Evolutionary conservation across 2,888 invertebrate species (phyloP), one percentile per base, ranked within the genome.

Genomic region (Atrina japonica): DNA sequence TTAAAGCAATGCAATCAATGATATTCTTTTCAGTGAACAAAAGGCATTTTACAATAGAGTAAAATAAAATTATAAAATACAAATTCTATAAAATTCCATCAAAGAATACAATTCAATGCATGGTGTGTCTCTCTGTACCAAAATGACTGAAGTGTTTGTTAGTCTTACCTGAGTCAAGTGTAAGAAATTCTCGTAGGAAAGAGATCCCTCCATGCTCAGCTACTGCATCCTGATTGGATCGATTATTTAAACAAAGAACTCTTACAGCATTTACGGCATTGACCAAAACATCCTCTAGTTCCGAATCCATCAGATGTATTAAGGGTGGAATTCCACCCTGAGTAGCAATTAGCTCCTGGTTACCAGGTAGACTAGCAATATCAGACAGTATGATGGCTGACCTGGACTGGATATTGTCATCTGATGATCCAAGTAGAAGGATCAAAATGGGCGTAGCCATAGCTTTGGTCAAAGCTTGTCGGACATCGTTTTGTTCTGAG

Each of bases 251-350:
- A 81, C 90, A 90, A 50, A 91, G 69, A 16, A 90, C 88, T 25
- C 89, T 78, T n/a, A 90, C 78, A 3, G 90, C 89, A 72, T 90
- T 90, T 30, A 90, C 89, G 2, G 89, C 86, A 76, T 90, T 90
- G 9, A 90, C 88, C 25, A 90, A 76, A 5, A 90, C 89, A 70
- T 89, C 90, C 66, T 90, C 90, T 6, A 89, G 72, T 65, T 88
- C 88, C 0, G 88, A 89, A 64, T 88, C 87, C 49, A 90, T 76
- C 27, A 90, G 70, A 66, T 82, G 76, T 27, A 90, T 85, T 35
- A 90, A 78, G 0, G 89, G 86, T 2, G 82, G 78, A 29, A 90
- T 85, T 3, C 84, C 88, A 6, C 88, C 88, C 65, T 86, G 81
- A 21, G 76, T 68, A 1, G 88, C 86, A 16, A 90, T 82, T 21